Conservation (phyloP, 2,113 vertebrate species). For the Apodemus sylvaticus region DNA sequence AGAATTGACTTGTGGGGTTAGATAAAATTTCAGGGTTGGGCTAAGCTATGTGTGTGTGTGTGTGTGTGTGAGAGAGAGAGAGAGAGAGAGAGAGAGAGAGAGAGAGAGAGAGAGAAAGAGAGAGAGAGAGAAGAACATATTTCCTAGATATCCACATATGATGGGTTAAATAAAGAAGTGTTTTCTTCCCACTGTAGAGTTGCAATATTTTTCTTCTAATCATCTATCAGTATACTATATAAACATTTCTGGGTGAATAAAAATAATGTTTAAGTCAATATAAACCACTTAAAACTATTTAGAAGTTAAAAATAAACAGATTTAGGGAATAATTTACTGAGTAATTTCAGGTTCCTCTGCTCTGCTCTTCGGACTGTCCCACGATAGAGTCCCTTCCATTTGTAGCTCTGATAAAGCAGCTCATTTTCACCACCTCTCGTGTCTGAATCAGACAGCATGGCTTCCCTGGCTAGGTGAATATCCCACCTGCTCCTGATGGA, state of each 20-base stretch:
- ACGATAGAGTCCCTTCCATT: neutral
- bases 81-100: too few relatives aligned
- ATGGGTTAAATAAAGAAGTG: neutral
- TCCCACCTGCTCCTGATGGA: neutral
- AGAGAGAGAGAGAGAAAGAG: too few relatives aligned
- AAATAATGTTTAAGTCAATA: neutral
- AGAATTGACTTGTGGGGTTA: neutral
- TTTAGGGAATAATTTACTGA: neutral
- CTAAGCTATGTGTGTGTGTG: neutral
- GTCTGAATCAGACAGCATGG: neutral
- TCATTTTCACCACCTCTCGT: neutral
- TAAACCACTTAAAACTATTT: neutral
- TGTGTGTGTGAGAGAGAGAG: too few relatives aligned
- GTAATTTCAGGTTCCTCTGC: neutral
- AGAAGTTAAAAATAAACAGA: neutral
- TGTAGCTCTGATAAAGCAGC: neutral
- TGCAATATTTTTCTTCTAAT: neutral
- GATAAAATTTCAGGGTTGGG: neutral
- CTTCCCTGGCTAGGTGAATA: neutral
- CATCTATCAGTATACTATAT: neutral
- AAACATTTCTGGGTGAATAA: neutral
- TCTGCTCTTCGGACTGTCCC: neutral
- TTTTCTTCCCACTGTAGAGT: neutral
- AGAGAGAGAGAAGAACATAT: too few relatives aligned
- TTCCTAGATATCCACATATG: neutral